Percentiles rank a stretch among this genome's conserved stretches.
Evolutionary conservation across 2,113 vertebrate species (phyloP).

Genomic region (Aptenodytes patagonicus): DNA sequence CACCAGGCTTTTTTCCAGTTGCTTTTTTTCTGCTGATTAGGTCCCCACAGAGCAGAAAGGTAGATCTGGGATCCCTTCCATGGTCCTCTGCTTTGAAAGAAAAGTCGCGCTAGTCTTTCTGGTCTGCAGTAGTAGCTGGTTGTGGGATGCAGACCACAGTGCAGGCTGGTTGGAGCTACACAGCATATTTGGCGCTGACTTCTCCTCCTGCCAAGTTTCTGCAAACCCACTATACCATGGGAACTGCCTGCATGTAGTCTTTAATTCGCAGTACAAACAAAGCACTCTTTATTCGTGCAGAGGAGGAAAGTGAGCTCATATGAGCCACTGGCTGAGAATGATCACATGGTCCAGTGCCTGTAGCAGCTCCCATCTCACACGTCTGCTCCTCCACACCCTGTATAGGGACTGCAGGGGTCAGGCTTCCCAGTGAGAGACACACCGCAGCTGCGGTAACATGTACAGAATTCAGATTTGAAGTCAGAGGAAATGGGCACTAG

Average conservation of each 20-base stretch:
- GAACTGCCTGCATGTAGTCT: neutral
- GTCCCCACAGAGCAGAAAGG: neutral
- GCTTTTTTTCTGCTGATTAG: neutral
- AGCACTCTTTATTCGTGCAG: neutral
- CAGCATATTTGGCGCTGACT: neutral
- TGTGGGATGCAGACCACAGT: neutral
- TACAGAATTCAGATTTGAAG: neutral
- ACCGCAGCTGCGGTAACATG: fast-evolving
- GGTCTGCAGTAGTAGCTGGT: neutral
- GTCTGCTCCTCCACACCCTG: neutral
- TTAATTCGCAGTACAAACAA: conserved; percentile 12
- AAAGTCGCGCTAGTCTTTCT: neutral
- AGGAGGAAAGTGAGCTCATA: conserved; percentile 19
- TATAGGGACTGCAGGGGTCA: neutral
- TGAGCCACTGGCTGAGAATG: neutral
- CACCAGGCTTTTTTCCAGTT: neutral
- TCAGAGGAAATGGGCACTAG: neutral
- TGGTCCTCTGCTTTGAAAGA: neutral
- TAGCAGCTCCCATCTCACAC: neutral
- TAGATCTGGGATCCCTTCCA: neutral
- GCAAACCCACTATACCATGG: neutral
- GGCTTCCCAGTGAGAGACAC: neutral
- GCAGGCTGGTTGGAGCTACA: neutral
- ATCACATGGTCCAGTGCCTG: neutral
- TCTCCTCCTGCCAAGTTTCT: conserved; percentile 14